These are phyloP conservation scores for Aleiodes leptofemur DNA, from an alignment of 2,888 invertebrate genomes.

Conservation along the genomic window DNA sequence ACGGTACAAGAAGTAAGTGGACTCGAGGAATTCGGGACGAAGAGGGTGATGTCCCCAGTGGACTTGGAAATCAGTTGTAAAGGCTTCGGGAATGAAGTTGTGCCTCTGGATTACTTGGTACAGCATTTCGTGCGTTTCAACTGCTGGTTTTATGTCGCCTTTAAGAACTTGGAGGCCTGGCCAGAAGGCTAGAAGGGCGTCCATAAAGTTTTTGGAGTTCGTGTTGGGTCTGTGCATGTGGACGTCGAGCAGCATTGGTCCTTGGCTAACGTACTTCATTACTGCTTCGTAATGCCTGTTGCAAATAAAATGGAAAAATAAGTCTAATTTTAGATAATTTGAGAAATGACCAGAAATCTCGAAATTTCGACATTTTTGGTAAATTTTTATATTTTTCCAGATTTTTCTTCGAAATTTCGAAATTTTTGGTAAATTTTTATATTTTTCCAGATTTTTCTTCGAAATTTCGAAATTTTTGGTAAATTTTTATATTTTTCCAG, in stretches of 20 bases:
- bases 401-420: no score
- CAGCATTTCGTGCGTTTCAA: slow-evolving; percentile 99
- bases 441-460: no score
- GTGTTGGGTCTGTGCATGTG: slow-evolving; percentile 97
- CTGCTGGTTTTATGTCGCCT: slow-evolving; percentile 96
- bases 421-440: no score
- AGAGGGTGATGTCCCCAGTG: slow-evolving; percentile 99
- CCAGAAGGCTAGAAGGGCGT: slow-evolving; percentile 98
- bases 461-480: no score
- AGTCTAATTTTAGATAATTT: no score
- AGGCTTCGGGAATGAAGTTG: slow-evolving; percentile 98
- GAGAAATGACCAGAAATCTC: no score
- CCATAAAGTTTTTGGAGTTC: slow-evolving; percentile 97
- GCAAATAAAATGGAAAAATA: no score
- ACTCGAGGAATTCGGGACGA: slow-evolving; percentile 97
- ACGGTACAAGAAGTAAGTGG: slow-evolving; percentile 96
- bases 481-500: no score
- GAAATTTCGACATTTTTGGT: no score
- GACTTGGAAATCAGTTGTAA: slow-evolving; percentile 97
- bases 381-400: no score
- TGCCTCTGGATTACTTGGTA: slow-evolving; percentile 98
- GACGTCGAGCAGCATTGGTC: slow-evolving; percentile 96
- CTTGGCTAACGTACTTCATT: slow-evolving; percentile 97
- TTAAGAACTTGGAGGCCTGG: slow-evolving; percentile 93
- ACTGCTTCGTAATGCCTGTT: slow-evolving; percentile 93